Evolutionary conservation across 2,113 vertebrate species (phyloP), one percentile per base, ranked within the genome.

Genomic region (Melospiza melodia): DNA sequence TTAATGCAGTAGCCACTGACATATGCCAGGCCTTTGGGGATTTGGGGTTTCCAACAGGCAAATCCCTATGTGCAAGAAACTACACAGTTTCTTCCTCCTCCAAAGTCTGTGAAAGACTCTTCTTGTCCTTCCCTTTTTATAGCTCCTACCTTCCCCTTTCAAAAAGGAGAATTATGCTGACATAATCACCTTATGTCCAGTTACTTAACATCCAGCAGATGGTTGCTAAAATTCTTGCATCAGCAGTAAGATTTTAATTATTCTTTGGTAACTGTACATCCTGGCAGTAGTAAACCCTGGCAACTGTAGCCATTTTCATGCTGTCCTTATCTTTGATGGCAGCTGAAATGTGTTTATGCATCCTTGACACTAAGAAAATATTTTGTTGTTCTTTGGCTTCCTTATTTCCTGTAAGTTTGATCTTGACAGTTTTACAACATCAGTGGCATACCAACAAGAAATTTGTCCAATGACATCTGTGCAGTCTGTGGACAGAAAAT

Each of bases 401-500:
- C 62, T 67, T 37, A 37, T 48, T 73, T 51, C 11, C 16, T 87
- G 31, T 74, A 90, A 69, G 41, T 81, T 76, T 62, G 16, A 81
- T 90, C 66, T 61, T 82, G 61, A 17, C 95, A 98, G 98, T 98
- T 98, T 96, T 98, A 98, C 87, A 98, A 84, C 62, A 58, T 80
- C 62, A 97, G 96, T 10, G 97, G 96, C 33, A 98, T 98, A 91
- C 97, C 98, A 72, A 98, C 89, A 63, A 95, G 98, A 89, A 98
- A 93, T 62, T 89, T 98, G 77, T 96, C 88, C 16, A 65, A 84
- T 9, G 84, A 98, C 48, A 98, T 98, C 94, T 98, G 97, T 1
- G 91, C 97, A 0, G 94, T 98, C 67, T 98, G 97, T 6, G 92
- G 98, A 61, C 97, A 99, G 97, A 97, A 97, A 97, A 97, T 98